These are phyloP conservation scores for Acanthurus tractus DNA, from an alignment of 2,797 vertebrate species.

Conservation along the genomic window DNA sequence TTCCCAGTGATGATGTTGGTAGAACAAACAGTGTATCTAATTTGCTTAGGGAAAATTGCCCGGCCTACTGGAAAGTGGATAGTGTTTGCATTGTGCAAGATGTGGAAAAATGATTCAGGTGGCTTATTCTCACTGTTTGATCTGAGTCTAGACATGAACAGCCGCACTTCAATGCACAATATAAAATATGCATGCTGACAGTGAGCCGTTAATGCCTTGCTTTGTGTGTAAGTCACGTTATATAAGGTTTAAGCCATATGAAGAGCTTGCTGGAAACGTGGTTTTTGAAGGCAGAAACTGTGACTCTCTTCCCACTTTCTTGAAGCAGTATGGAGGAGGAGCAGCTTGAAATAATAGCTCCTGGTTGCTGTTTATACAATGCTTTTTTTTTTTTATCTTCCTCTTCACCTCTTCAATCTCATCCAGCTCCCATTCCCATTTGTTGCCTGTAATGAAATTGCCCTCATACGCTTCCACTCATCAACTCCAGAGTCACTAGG, in stretches of 20 bases:
- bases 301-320: neutral
- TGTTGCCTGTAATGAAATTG: conserved; percentile 40
- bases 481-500: conserved; percentile 42
- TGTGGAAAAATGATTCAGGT: conserved; percentile 47
- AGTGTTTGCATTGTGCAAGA: conserved; percentile 58
- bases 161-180: neutral
- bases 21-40: conserved; percentile 59
- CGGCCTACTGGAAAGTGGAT: conserved; percentile 48
- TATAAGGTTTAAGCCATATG: neutral
- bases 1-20: conserved; percentile 39
- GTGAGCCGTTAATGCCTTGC: neutral
- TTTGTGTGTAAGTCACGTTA: neutral
- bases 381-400: conserved; percentile 19
- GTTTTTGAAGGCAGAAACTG: neutral
- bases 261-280: neutral
- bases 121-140: conserved; percentile 52
- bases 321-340: neutral
- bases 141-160: conserved; percentile 40
- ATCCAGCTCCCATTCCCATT: conserved; percentile 15
- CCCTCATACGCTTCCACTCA: conserved; percentile 50
- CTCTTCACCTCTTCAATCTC: conserved; percentile 3
- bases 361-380: conserved; percentile 17
- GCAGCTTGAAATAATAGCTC: conserved; percentile 34
- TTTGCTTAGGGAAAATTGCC: conserved; percentile 55
- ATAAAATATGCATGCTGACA: conserved; percentile 13